Conservation (phyloP, 2,888 invertebrate genomes). For the Troilus luridus region DNA sequence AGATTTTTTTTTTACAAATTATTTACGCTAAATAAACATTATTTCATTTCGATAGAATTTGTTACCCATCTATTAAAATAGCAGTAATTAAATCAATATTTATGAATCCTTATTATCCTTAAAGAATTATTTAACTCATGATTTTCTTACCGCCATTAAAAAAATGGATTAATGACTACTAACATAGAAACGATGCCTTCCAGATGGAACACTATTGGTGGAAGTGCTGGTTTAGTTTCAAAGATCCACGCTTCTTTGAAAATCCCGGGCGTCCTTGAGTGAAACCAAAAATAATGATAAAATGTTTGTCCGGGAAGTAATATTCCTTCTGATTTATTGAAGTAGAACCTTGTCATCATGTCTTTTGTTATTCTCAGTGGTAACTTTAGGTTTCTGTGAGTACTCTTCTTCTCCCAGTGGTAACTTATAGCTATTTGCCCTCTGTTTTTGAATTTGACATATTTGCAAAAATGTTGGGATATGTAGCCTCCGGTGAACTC, state of each 20-base stretch:
- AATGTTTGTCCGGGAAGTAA: constrained; percentile 6
- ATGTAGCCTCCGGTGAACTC: not conserved
- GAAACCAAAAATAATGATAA: constrained; percentile 14
- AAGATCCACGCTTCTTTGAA: constrained; percentile 5
- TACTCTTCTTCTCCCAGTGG: not conserved
- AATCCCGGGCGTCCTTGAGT: not conserved
- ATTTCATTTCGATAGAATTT: too few species aligned
- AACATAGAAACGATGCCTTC: constrained; percentile 24
- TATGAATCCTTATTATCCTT: not conserved
- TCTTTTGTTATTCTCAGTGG: not conserved
- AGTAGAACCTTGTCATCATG: constrained; percentile 7
- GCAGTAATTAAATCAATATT: not conserved
- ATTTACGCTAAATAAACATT: too few species aligned
- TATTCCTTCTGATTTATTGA: constrained; percentile 33
- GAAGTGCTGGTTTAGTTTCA: not conserved
- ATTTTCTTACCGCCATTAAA: not conserved
- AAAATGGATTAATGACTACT: not conserved
- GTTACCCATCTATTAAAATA: not conserved
- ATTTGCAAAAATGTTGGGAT: not conserved
- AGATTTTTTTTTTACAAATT: too few species aligned
- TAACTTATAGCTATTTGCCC: constrained; percentile 34
- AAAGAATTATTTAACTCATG: not conserved
- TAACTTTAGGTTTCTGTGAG: not conserved
- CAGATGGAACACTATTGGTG: not conserved
- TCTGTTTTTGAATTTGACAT: not conserved